Evolutionary conservation across 2,113 vertebrate genomes (phyloP).

Genomic region (Alligator mississippiensis): DNA sequence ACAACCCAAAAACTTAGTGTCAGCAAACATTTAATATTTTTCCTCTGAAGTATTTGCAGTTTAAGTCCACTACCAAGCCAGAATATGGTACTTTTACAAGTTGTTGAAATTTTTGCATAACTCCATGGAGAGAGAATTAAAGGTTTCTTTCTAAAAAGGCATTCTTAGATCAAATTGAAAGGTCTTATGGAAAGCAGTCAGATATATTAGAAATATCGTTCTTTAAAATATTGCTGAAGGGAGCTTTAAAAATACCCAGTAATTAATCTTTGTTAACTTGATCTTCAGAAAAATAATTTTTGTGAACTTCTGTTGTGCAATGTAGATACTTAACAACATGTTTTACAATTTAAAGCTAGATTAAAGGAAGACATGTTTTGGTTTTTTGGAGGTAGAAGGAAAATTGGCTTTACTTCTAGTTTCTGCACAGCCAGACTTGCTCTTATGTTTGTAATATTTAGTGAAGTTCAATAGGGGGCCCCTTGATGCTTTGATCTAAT

Average conservation of each 20-base stretch:
- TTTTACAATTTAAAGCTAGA: background rate
- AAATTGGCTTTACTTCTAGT: slow-evolving; percentile 61
- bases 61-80: slow-evolving; percentile 5
- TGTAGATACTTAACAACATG: background rate
- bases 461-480: slow-evolving; percentile 95
- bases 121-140: background rate
- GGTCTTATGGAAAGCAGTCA: background rate
- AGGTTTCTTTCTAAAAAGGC: too few relatives aligned
- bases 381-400: background rate
- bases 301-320: background rate
- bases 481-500: slow-evolving; percentile 93
- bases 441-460: slow-evolving; percentile 90
- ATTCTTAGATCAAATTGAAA: background rate
- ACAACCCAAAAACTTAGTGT: background rate
- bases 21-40: background rate
- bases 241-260: background rate
- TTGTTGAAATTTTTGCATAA: background rate
- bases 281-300: background rate
- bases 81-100: background rate
- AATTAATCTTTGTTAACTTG: background rate
- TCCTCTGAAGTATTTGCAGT: background rate
- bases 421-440: slow-evolving; percentile 72
- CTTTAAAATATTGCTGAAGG: background rate
- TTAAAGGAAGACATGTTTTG: background rate
- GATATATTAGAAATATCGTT: background rate